Evolutionary conservation across 1,140 invertebrate genomes (phyloP), one percentile per base, ranked within the genome.

Genomic region (Dendrolimus kikuchii): DNA sequence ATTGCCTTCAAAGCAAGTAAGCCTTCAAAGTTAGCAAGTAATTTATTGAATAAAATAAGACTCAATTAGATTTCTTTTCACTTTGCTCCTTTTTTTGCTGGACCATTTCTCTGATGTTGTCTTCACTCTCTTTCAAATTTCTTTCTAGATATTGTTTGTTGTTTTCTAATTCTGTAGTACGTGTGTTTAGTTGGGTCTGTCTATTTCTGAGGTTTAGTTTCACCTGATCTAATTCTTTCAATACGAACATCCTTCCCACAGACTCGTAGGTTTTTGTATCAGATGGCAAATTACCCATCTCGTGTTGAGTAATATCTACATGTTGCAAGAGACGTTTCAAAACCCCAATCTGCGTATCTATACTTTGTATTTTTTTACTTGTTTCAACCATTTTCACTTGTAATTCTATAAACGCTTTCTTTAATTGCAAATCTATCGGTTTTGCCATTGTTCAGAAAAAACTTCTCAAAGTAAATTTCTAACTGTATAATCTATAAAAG

Each of bases 371-470:
- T 80, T 95, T 95, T 74, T 95, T 93, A 52, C 88, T 91, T 1
- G 95, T 95, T 60, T 93, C 92, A 2, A 95, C 86, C 90, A 94
- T 92, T 87, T 96, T 96, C n/a, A 90, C 88, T 72, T 96, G 95
- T 41, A 96, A 82, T 63, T 96, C 95, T 37, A 90, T 78, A 74
- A 97, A 96, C 6, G 95, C 95, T 90, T 96, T 90, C 69, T 87
- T 89, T 40, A 91, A 65, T 72, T 90, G 90, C 61, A 88, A 74
- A 71, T 91, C 90, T 10, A 83, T 71, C 8, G 75, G 73, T 61
- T 73, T 83, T 23, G 82, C 67, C 82, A 86, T 86, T 23, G 23
- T 23, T 23, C 23, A 23, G 23, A 23, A 23, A 23, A 23, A 23
- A n/a, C n/a, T n/a, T n/a, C n/a, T n/a, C 23, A 3, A 23, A 23